phyloP scores from a whole-genome alignment of 2,113 vertebrate species.

The Tringa solitaria region DNA sequence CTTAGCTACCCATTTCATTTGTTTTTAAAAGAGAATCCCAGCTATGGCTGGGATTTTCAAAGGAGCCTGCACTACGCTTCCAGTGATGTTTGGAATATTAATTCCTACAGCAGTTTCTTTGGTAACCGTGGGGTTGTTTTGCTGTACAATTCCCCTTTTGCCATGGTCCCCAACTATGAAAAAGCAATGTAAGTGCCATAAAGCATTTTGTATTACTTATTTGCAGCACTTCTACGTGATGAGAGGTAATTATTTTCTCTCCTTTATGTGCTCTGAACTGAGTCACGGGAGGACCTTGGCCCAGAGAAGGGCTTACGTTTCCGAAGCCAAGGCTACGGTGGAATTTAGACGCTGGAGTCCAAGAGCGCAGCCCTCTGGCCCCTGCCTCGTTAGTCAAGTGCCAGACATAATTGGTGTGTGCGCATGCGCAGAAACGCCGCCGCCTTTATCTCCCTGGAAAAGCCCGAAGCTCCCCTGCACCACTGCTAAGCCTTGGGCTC shows the following conservation, averaged over 20 bases:
- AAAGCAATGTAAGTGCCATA: rapidly evolving
- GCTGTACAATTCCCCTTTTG: neutral
- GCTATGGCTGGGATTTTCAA: neutral
- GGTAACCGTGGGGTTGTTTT: neutral
- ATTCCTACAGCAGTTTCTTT: neutral
- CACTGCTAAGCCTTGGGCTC: neutral
- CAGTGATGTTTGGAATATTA: constrained; percentile 30
- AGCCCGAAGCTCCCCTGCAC: neutral
- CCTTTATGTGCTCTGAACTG: neutral
- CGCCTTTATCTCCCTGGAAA: rapidly evolving
- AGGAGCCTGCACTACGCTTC: neutral
- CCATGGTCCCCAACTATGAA: neutral
- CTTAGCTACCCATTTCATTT: neutral
- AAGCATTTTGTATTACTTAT: neutral
- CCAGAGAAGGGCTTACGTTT: neutral
- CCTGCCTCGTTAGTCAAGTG: neutral
- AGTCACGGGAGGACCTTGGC: constrained; percentile 48
- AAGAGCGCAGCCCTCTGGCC: constrained; percentile 8
- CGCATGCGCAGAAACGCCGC: neutral
- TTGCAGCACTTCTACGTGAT: neutral
- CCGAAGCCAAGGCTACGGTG: constrained; percentile 34
- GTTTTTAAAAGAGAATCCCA: constrained; percentile 2
- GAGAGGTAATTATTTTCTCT: constrained; percentile 17
- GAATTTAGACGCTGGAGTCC: neutral
- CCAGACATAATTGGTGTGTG: neutral